phyloP scores from a whole-genome alignment of 2,888 invertebrate genomes.

The Nomada ferruginata region DNA sequence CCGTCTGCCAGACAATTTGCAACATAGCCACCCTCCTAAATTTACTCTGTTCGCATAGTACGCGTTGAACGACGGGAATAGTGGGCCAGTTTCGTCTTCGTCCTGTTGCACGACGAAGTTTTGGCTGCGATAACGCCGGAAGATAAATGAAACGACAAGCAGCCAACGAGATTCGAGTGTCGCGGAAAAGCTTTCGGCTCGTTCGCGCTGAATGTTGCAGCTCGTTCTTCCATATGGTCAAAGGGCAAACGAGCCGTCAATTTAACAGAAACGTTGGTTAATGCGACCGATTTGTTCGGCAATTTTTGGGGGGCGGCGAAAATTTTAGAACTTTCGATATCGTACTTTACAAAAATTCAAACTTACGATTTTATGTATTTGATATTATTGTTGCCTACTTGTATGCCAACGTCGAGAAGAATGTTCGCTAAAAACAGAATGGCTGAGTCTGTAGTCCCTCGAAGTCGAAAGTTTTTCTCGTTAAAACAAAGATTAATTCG shows the following conservation, averaged over 20 bases:
- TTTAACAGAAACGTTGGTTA: constrained; percentile 16
- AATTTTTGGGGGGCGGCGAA: background rate
- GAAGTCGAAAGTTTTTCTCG: constrained; percentile 10
- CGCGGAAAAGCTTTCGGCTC: constrained; percentile 20
- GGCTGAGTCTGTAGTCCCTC: background rate
- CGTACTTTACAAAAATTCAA: no score
- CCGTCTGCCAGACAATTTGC: constrained; percentile 4
- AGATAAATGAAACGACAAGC: constrained; percentile 52
- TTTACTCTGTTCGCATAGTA: background rate
- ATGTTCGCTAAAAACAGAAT: background rate
- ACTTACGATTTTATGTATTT: no score
- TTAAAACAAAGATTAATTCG: constrained; percentile 54
- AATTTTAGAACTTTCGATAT: no score
- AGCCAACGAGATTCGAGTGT: constrained; percentile 1
- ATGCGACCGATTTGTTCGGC: background rate
- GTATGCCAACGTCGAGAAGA: background rate
- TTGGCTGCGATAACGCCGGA: constrained; percentile 27
- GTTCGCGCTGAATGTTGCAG: constrained; percentile 27
- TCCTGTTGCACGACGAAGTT: constrained; percentile 24
- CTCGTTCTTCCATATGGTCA: background rate
- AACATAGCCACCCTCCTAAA: constrained; percentile 4
- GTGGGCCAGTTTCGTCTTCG: background rate
- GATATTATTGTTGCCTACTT: no score
- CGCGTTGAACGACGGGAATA: no score
- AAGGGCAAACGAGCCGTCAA: constrained; percentile 12